phyloP scores from a whole-genome alignment of 2,888 invertebrate species.

The Zygogramma bicolorata region DNA sequence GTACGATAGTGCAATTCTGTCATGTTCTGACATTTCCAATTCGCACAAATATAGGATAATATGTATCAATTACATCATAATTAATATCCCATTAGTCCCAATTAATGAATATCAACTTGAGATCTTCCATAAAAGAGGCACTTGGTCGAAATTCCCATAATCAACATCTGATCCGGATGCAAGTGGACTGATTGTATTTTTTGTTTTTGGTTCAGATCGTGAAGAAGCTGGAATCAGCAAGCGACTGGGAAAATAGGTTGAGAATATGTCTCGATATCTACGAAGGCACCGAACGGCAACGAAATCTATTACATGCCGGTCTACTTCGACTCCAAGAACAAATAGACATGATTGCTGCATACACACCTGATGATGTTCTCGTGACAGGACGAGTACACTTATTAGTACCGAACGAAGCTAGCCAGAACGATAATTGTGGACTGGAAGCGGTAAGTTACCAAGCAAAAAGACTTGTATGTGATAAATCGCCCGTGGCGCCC shows the following conservation, averaged over 20 bases:
- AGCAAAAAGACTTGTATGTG: not conserved
- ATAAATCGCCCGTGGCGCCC: too few relatives aligned
- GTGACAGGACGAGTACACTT: conserved; percentile 58
- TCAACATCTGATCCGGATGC: too few relatives aligned
- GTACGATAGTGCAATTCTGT: too few relatives aligned
- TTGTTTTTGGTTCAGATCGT: conserved; percentile 48
- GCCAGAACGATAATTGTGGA: conserved; percentile 62
- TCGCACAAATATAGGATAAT: too few relatives aligned
- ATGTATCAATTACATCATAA: too few relatives aligned
- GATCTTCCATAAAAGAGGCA: too few relatives aligned
- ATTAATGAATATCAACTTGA: too few relatives aligned
- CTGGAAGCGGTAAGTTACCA: conserved; percentile 56
- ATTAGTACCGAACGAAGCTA: conserved; percentile 60
- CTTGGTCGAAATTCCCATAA: too few relatives aligned
- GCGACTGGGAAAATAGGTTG: conserved; percentile 56
- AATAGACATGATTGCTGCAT: conserved; percentile 51
- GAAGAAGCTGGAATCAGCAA: conserved; percentile 51
- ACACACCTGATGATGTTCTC: conserved; percentile 52
- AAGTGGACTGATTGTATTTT: too few relatives aligned
- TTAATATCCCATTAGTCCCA: too few relatives aligned
- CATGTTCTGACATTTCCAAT: too few relatives aligned
- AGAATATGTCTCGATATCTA: conserved; percentile 51
- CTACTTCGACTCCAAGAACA: conserved; percentile 55
- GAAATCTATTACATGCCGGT: conserved; percentile 48
- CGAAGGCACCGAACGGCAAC: conserved; percentile 49